Evolutionary conservation across 2,113 vertebrate genomes (phyloP).

Genomic region (Indicator maculatus): DNA sequence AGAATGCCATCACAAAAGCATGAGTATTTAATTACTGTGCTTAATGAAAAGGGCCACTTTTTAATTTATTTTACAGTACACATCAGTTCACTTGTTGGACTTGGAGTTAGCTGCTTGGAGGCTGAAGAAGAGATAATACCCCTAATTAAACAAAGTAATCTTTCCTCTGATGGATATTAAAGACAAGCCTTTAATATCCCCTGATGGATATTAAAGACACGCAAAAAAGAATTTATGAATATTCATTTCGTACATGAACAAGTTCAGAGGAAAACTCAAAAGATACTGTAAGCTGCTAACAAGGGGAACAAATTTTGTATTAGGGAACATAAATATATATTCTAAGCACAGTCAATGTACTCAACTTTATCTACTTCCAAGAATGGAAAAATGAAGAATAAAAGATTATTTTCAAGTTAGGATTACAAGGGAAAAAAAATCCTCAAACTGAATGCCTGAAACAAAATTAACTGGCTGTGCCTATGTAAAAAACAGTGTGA

Average conservation of each 20-base stretch:
- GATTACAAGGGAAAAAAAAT: conserved; percentile 8
- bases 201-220: too few species aligned
- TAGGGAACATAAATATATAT: background rate
- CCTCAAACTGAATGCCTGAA: background rate
- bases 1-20: background rate
- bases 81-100: conserved; percentile 13
- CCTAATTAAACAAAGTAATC: background rate
- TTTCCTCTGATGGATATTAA: background rate
- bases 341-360: background rate
- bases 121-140: background rate
- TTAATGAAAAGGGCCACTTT: background rate
- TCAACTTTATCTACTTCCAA: background rate
- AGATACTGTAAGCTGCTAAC: background rate
- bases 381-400: background rate
- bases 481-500: background rate
- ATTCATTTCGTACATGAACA: background rate
- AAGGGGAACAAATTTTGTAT: background rate
- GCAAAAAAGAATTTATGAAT: background rate
- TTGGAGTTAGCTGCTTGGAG: background rate
- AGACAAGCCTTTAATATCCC: background rate
- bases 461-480: conserved; percentile 4
- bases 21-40: background rate
- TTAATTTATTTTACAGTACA: background rate
- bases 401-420: background rate
- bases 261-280: background rate